These are phyloP conservation scores for Pithys albifrons DNA, from an alignment of 2,113 vertebrate species.

Conservation along the genomic window DNA sequence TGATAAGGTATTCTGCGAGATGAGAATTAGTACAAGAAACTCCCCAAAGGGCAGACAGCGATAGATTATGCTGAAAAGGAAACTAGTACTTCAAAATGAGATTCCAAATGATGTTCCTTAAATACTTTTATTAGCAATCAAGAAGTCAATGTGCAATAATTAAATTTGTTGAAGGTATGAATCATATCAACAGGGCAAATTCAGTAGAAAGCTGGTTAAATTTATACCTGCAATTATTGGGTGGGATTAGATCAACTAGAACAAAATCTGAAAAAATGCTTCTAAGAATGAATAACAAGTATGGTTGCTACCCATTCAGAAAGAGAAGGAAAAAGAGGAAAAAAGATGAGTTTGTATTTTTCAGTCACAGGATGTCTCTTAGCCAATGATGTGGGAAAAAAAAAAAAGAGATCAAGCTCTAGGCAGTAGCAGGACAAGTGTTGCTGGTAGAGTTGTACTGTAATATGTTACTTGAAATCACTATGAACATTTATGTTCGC, in stretches of 20 bases:
- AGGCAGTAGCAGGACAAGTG: neutral
- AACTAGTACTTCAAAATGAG: neutral
- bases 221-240: neutral
- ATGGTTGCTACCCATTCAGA: neutral
- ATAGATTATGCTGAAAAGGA: neutral
- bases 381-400: neutral
- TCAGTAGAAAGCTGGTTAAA: neutral
- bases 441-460: neutral
- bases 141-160: neutral
- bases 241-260: neutral
- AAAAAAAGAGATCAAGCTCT: no score
- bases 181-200: neutral
- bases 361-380: neutral
- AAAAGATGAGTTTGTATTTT: neutral
- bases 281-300: neutral
- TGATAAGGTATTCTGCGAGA: neutral
- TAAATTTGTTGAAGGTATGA: neutral
- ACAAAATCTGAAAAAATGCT: neutral
- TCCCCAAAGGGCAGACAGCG: neutral
- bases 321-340: neutral
- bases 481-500: neutral
- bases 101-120: neutral
- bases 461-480: neutral
- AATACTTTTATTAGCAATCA: neutral
- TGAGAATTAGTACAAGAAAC: neutral